phyloP scores from a whole-genome alignment of 2,888 invertebrate species.

The Leuctra nigra region DNA sequence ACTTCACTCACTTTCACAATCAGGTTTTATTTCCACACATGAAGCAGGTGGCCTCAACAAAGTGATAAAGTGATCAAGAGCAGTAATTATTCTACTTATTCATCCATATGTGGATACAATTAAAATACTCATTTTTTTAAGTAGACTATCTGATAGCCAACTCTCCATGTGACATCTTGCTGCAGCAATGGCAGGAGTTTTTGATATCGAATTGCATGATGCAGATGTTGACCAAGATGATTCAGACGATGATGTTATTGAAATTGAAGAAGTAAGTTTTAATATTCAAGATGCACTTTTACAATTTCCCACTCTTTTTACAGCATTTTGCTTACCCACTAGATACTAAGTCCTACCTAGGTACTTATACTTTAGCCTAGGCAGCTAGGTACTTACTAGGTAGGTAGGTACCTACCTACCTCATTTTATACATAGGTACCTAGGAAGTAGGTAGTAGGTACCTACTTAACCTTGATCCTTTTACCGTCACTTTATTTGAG shows the following conservation, averaged over 20 bases:
- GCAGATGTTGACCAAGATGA: constrained; percentile 67
- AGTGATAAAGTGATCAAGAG: neutral
- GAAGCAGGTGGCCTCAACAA: constrained; percentile 26
- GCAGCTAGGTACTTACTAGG: neutral
- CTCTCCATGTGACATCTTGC: constrained; percentile 22
- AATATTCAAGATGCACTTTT: constrained; percentile 16
- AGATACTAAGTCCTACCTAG: neutral
- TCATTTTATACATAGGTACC: too few relatives aligned
- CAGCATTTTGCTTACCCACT: constrained; percentile 1
- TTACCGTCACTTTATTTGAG: too few relatives aligned
- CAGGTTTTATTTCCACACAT: constrained; percentile 26
- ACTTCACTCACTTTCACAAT: constrained; percentile 11
- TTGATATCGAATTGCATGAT: constrained; percentile 85
- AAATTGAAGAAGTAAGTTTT: constrained; percentile 71
- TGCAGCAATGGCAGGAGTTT: constrained; percentile 70
- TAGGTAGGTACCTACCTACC: neutral
- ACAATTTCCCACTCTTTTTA: too few relatives aligned
- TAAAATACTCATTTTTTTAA: neutral
- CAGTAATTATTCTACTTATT: neutral
- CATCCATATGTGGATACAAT: too few relatives aligned
- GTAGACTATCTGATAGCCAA: neutral
- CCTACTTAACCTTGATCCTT: too few relatives aligned
- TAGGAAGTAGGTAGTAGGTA: too few relatives aligned
- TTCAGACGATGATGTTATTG: constrained; percentile 80
- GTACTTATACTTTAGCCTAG: neutral